Evolutionary conservation across 2,888 invertebrate genomes (phyloP).

Genomic region (Aphodius granarius): DNA sequence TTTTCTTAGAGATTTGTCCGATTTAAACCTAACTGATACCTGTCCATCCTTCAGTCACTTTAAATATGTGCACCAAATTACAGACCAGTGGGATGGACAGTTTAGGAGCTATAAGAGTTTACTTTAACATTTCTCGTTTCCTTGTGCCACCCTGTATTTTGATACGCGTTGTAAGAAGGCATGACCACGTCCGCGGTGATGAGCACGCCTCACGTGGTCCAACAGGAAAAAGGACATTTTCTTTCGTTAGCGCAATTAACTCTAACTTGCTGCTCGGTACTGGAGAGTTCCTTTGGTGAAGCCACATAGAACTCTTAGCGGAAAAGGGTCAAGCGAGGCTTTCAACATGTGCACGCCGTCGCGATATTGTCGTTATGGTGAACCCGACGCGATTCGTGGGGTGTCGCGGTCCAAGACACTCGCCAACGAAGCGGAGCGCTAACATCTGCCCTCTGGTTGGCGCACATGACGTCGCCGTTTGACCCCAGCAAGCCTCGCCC

Average conservation of each 20-base stretch:
- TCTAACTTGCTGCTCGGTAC: not conserved
- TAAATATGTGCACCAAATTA: too few species aligned
- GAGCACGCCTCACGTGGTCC: not conserved
- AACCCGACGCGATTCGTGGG: not conserved
- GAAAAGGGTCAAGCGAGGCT: not conserved
- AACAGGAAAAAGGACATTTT: not conserved
- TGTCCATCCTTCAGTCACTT: too few species aligned
- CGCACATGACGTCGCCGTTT: not conserved
- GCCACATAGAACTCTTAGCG: not conserved
- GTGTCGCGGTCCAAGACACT: not conserved
- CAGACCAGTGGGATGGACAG: too few species aligned
- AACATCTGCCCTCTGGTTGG: not conserved
- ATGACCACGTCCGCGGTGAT: not conserved
- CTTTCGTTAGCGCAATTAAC: not conserved
- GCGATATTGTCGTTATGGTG: not conserved
- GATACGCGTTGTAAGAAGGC: not conserved
- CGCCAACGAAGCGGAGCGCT: not conserved
- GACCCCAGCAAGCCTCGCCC: not conserved
- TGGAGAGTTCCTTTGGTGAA: not conserved
- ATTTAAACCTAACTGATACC: too few species aligned
- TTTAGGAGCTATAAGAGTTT: too few species aligned
- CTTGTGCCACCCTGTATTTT: too few species aligned
- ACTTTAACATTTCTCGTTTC: too few species aligned
- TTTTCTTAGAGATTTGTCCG: too few species aligned
- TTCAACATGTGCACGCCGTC: not conserved